Evolutionary conservation across 2,888 invertebrate genomes (phyloP).

Genomic region (Gastracanthus pulcherrimus): DNA sequence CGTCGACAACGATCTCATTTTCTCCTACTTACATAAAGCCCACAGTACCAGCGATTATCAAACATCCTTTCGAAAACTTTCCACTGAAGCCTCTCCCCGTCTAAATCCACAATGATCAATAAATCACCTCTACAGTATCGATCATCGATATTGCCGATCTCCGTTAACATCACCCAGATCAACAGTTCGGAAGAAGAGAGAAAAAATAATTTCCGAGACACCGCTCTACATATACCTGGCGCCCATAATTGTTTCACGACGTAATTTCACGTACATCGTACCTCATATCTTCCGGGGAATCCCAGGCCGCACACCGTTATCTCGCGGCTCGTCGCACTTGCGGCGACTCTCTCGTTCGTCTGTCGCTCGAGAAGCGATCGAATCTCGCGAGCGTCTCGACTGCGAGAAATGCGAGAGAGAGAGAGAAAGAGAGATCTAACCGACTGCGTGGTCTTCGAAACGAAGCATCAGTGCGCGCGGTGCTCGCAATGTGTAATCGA

Average conservation of each 20-base stretch:
- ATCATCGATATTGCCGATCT: background rate
- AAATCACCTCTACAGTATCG: constrained; percentile 4
- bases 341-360: background rate
- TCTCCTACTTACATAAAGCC: background rate
- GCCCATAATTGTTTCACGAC: constrained; percentile 3
- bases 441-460: no score
- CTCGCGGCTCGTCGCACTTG: background rate
- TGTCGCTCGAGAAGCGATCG: background rate
- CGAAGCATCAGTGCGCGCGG: no score
- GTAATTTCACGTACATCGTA: background rate
- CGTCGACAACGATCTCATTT: background rate
- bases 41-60: background rate
- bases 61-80: background rate
- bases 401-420: background rate
- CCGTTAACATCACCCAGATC: background rate
- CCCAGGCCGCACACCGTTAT: background rate
- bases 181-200: background rate
- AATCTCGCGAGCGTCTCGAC: background rate
- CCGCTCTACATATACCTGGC: background rate
- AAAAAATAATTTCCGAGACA: background rate
- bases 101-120: background rate
- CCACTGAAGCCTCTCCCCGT: background rate
- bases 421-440: background rate
- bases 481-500: no score
- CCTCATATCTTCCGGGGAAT: background rate